Conservation (phyloP, 2,113 vertebrate species). For the human (Homo sapiens) region GRCh38 chr2:142683501-142684000, state of each 20-base stretch:
- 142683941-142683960: not conserved
- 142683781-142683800: conserved; percentile 67
- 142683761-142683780: conserved; percentile 48
- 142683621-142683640: conserved; percentile 85
- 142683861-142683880: not conserved
- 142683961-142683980: not conserved
- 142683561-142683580: conserved; percentile 66
- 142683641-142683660: conserved; percentile 85
- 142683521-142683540: conserved; percentile 48
- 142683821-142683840: not conserved
- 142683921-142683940: not conserved
- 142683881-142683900: conserved; percentile 35
- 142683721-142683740: conserved; percentile 81
- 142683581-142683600: conserved; percentile 83
- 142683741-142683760: conserved; percentile 77
- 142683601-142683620: conserved; percentile 84
- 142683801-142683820: conserved; percentile 47
- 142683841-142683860: conserved; percentile 10
- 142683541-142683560: conserved; percentile 81
- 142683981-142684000: not conserved
- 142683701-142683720: conserved; percentile 85
- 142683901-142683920: not conserved
- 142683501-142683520: conserved; percentile 52
- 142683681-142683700: conserved; percentile 85
- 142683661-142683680: conserved; percentile 83